A percentile compares a stretch with the other conserved stretches of the same genome.
phyloP scores from a whole-genome alignment of 2,888 invertebrate genomes.

The Sphecodes monilicornis region DNA sequence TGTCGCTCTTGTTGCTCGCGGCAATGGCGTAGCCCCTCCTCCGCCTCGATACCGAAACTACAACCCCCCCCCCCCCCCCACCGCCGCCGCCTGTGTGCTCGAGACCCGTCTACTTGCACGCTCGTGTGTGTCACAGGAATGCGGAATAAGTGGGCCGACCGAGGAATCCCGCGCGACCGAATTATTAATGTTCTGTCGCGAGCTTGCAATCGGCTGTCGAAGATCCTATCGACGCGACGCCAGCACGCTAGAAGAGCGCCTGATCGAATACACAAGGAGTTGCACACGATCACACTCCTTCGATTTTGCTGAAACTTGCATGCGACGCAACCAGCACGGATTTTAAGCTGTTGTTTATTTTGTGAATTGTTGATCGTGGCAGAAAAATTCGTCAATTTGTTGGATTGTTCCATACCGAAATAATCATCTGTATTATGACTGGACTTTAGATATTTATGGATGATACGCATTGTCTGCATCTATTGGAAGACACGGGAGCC shows the following conservation, averaged over 20 bases:
- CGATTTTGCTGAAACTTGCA: not conserved
- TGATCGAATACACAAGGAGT: slow-evolving; percentile 3
- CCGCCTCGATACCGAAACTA: slow-evolving; percentile 19
- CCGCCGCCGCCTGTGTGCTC: not conserved
- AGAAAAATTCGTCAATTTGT: not conserved
- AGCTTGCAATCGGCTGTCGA: not conserved
- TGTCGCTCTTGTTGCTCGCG: slow-evolving; percentile 34
- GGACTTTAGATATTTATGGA: no score
- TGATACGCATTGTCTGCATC: no score
- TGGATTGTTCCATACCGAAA: not conserved
- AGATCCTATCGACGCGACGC: slow-evolving; percentile 25
- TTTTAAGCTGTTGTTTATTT: not conserved
- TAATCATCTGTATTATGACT: no score
- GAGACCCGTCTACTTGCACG: not conserved
- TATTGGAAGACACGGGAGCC: no score
- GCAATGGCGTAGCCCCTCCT: slow-evolving; percentile 21
- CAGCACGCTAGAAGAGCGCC: slow-evolving; percentile 12
- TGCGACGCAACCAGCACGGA: not conserved
- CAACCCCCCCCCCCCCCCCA: not conserved
- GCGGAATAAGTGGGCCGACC: slow-evolving; percentile 44
- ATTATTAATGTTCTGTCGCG: slow-evolving; percentile 37
- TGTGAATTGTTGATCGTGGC: not conserved
- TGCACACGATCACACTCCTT: not conserved
- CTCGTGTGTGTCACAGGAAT: slow-evolving; percentile 28
- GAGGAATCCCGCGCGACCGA: slow-evolving; percentile 26